phyloP scores from a whole-genome alignment of 1,140 invertebrate genomes.

The Wiebesia pumilae region DNA sequence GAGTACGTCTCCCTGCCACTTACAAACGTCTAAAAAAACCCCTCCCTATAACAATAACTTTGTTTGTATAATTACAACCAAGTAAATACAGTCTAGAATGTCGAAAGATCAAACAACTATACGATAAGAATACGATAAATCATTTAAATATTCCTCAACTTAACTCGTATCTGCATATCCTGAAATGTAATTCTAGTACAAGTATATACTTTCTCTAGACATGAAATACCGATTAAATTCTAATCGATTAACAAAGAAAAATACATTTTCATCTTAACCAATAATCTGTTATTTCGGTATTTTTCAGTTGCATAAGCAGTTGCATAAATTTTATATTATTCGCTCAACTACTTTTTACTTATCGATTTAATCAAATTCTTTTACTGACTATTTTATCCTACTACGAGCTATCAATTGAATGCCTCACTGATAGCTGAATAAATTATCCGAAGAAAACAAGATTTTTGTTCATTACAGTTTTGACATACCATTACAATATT shows the following conservation, averaged over 20 bases:
- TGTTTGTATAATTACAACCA: neutral
- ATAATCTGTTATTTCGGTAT: neutral
- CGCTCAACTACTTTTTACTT: too few species aligned
- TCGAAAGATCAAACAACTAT: neutral
- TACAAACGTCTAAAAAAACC: neutral
- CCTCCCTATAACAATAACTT: constrained; percentile 6
- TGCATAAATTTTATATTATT: too few species aligned
- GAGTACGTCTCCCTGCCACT: neutral
- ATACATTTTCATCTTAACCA: neutral
- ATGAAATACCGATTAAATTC: neutral
- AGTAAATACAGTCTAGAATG: constrained; percentile 13
- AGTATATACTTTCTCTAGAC: neutral
- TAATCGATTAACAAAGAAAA: neutral
- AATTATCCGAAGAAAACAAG: too few species aligned
- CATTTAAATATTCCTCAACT: neutral
- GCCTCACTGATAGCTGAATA: too few species aligned
- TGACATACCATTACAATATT: too few species aligned
- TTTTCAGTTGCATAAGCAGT: neutral
- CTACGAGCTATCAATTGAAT: too few species aligned
- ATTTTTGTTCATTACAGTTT: too few species aligned
- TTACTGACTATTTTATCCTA: neutral
- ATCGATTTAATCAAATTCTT: neutral
- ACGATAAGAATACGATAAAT: neutral
- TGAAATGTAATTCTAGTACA: neutral
- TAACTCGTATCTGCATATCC: neutral